phyloP scores from a whole-genome alignment of 1,140 invertebrate species.

The Aphaenogaster rudis region DNA sequence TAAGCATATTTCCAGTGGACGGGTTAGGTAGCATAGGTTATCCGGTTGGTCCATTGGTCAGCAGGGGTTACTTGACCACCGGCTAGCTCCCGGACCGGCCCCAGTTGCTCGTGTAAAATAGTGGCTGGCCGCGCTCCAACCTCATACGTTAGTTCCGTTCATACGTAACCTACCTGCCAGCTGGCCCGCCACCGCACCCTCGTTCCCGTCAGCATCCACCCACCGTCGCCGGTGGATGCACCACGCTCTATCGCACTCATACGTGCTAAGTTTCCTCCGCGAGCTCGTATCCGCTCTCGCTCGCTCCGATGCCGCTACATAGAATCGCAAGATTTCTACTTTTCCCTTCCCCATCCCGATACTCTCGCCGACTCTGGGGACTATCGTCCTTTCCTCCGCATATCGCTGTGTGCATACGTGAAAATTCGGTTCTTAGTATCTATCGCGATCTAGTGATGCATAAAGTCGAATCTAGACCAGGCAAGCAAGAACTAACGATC shows the following conservation, averaged over 20 bases:
- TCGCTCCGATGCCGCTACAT: background rate
- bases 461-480: background rate
- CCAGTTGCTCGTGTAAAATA: slow-evolving; percentile 80
- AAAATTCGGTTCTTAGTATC: slow-evolving; percentile 44
- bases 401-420: slow-evolving; percentile 18
- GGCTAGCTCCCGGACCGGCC: slow-evolving; percentile 51
- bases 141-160: slow-evolving; percentile 80
- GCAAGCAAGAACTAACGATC: background rate
- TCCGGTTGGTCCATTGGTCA: slow-evolving; percentile 83
- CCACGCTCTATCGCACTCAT: slow-evolving; percentile 52
- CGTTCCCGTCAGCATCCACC: slow-evolving; percentile 33
- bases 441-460: slow-evolving; percentile 55
- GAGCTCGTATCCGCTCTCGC: background rate
- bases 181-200: slow-evolving; percentile 60
- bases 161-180: slow-evolving; percentile 82
- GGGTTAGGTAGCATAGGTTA: slow-evolving; percentile 79
- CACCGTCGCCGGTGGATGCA: background rate
- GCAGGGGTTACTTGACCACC: slow-evolving; percentile 80
- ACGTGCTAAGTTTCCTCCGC: slow-evolving; percentile 54
- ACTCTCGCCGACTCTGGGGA: background rate
- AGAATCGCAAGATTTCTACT: slow-evolving; percentile 37
- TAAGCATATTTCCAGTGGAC: slow-evolving; percentile 82
- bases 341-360: background rate
- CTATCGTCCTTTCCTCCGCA: background rate
- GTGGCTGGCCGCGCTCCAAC: slow-evolving; percentile 82